These are phyloP conservation scores for Petrophora chlorosata DNA, from an alignment of 2,888 invertebrate species.

Conservation along the genomic window DNA sequence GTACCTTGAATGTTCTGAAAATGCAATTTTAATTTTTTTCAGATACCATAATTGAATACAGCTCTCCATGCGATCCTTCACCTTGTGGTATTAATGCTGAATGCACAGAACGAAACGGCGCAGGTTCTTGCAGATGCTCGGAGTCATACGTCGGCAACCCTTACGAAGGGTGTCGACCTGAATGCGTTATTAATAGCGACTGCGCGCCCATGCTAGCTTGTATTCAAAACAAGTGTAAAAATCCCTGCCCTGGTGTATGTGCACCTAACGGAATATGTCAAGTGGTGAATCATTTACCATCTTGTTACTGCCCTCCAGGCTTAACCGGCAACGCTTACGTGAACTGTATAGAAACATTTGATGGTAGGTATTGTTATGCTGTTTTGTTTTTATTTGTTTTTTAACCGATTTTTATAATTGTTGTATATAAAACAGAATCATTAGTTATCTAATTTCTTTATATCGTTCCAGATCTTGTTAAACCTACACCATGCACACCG, in stretches of 20 bases:
- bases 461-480: conserved; percentile 59
- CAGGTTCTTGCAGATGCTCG: conserved; percentile 88
- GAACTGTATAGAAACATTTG: conserved; percentile 78
- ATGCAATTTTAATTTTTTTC: conserved; percentile 35
- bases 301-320: conserved; percentile 87
- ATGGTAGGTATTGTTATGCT: conserved; percentile 54
- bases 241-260: conserved; percentile 91
- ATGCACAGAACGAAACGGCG: conserved; percentile 85
- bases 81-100: conserved; percentile 87
- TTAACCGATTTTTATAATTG: no score
- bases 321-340: conserved; percentile 88
- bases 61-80: conserved; percentile 86
- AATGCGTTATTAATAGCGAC: conserved; percentile 91
- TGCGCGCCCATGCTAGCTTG: conserved; percentile 89
- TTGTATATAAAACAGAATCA: no score
- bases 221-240: conserved; percentile 89
- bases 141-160: conserved; percentile 81
- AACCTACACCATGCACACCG: conserved; percentile 85
- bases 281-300: conserved; percentile 89
- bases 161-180: conserved; percentile 88
- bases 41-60: conserved; percentile 70
- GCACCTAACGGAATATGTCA: conserved; percentile 89
- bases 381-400: background rate
- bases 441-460: conserved; percentile 1
- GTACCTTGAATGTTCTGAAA: no score